Base-by-base conservation (phyloP, 2,888 invertebrate genomes). In the Ctenicera cuprea region DNA sequence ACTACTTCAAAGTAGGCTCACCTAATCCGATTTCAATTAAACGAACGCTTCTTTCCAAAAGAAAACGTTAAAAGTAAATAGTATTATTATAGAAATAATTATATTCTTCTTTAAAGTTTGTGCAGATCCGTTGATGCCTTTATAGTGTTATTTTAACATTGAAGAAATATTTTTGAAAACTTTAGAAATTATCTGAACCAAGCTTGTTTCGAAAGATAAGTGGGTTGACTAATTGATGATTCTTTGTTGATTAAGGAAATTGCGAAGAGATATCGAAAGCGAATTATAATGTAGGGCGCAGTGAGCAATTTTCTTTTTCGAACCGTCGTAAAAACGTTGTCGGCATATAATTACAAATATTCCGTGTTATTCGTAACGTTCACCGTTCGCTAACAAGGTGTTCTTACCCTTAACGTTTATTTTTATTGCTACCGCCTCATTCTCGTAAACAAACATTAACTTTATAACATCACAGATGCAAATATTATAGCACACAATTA, bases 1-100 rank as follows among this genome's bases (percentile, higher is more conserved):
- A 69, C 69, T 62, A 67, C 67, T 67, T 67, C 67, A 67, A 67
- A 67, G 43, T 67, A 67, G 30, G 45, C 43, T 67, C 43, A 59
- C 43, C 43, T 45, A 37, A 57, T 57, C 54, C 57, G 43, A 41
- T 18, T 67, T 59, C 59, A 67, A 67, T 67, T 63, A 63, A 63
- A 48, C 48, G 37, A 61, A 30, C 30, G 12, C 12, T 30, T 63
- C n/a, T 63, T 63, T 16, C 48, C 5, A 43, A 7, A 11, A 3
- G 22, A 20, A 18, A 30, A 63, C 30, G 18, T 63, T 63, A 45
- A 14, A 63, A 48, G 22, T 48, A 16, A 16, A 45, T 11, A 16
- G 48, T 48, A n/a, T 43, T 43, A 43, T 66, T 52, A 37, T 66
- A n/a, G n/a, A n/a, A n/a, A n/a, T n/a, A n/a, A n/a, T n/a, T n/a